Base-by-base conservation (phyloP, 2,113 vertebrate genomes). In the Crotalus tigris region DNA sequence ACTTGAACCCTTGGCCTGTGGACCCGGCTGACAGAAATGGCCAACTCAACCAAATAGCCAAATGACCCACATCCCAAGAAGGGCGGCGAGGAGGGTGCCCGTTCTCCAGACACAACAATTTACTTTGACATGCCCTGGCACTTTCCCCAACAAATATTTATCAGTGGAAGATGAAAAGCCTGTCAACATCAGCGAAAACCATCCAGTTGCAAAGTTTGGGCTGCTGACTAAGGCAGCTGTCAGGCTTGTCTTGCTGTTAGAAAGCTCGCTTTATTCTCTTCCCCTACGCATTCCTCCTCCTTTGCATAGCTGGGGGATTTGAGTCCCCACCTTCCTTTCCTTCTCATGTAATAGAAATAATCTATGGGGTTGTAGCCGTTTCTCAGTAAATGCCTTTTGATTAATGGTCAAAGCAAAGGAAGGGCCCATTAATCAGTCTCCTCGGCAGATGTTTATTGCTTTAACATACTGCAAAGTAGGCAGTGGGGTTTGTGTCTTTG, bases 371-470 rank as follows among this genome's bases (percentile, higher is more conserved):
- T 64, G 23, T 1, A 92, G 46, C 92, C 94, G 92, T 81, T 24
- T 0, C 91, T 94, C 81, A 24, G 1, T 85, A 93, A 86, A 10
- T 51, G 1, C 23, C 90, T 81, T 94, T 95, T 54, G 75, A 89
- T 11, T 19, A 88, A 88, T 29, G 91, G 61, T n/a, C 95, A 23
- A 21, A 0, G 46, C 10, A 54, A 49, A 90, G 90, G 92, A 23
- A 29, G 39, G 55, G 17, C 85, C 85, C 85, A 33, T 92, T 51
- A 87, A 94, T 90, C 93, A 90, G 59, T 92, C 93, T 61, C 39
- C 93, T 61, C 39, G 0, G 0, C 17, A 86, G 81, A 89, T 69
- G 21, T 95, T 90, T 69, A 1, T 88, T 93, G 59, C 8, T 91
- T 93, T 94, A 91, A 26, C 51, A 0, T 61, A 0, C 23, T 69